These are phyloP conservation scores for Sebastes glaucus DNA, from an alignment of 2,797 vertebrate species.

Conservation along the genomic window DNA sequence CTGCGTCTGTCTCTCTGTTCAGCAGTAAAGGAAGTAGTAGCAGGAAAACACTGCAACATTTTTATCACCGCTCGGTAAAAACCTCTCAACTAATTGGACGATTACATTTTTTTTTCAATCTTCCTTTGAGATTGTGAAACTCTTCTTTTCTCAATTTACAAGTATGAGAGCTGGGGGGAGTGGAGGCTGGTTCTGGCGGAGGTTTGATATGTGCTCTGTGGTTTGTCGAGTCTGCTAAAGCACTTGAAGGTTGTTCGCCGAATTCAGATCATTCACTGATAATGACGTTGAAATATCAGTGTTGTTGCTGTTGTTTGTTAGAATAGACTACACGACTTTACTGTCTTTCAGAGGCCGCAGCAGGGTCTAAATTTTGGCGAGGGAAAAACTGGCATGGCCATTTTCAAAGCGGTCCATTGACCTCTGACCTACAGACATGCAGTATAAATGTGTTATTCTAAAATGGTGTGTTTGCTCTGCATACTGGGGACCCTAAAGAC, in stretches of 20 bases:
- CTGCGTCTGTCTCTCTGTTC: neutral
- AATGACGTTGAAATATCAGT: too few species aligned
- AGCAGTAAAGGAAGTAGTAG: neutral
- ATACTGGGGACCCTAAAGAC: too few species aligned
- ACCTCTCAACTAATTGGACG: neutral
- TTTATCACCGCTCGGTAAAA: neutral
- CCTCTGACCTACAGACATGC: too few species aligned
- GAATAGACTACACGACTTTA: too few species aligned
- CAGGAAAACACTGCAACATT: neutral
- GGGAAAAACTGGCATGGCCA: too few species aligned
- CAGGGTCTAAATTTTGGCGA: too few species aligned
- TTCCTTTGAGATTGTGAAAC: neutral
- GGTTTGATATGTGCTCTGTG: neutral
- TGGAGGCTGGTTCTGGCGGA: neutral
- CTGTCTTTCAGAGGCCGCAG: too few species aligned
- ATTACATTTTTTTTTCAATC: neutral
- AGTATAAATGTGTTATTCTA: too few species aligned
- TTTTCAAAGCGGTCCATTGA: too few species aligned
- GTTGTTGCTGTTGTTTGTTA: neutral
- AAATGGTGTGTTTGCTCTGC: too few species aligned
- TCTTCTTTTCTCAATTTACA: neutral
- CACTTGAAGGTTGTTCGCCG: neutral
- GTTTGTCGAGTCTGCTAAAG: neutral
- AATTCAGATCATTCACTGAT: neutral
- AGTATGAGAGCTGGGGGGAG: too few species aligned